phyloP scores from a whole-genome alignment of 1,140 invertebrate species.

The Hyphantria cunea region DNA sequence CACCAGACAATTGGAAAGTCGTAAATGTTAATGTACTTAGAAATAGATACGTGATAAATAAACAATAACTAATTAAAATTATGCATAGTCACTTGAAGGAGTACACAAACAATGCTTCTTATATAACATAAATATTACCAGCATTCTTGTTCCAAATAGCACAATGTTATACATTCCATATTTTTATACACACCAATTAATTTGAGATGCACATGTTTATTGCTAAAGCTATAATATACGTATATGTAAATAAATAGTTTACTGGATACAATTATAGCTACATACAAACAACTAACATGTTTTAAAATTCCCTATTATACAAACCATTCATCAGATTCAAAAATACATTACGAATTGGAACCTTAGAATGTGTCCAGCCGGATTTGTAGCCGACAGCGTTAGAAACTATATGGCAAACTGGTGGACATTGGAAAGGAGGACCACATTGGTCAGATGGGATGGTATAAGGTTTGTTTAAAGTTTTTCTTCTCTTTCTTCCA shows the following conservation, averaged over 20 bases:
- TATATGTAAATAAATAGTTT: conserved; percentile 3
- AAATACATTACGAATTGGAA: too few relatives aligned
- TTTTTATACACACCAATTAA: conserved; percentile 52
- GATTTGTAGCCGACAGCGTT: too few relatives aligned
- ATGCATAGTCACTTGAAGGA: conserved; percentile 63
- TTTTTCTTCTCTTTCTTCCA: too few relatives aligned
- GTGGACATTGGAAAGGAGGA: too few relatives aligned
- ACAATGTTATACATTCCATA: conserved; percentile 46
- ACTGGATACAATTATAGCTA: conserved; percentile 1
- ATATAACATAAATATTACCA: conserved; percentile 54
- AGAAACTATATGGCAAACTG: too few relatives aligned
- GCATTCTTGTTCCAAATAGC: conserved; percentile 46
- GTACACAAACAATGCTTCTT: conserved; percentile 50
- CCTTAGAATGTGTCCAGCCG: too few relatives aligned
- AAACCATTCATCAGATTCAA: too few relatives aligned
- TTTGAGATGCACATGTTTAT: conserved; percentile 1
- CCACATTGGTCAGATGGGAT: too few relatives aligned
- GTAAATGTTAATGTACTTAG: conserved; percentile 41
- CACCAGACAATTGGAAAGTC: conserved; percentile 47
- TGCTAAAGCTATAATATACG: conserved; percentile 6
- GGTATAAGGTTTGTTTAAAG: too few relatives aligned
- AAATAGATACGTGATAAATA: conserved; percentile 64
- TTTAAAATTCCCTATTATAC: too few relatives aligned
- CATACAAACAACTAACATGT: conserved; percentile 6
- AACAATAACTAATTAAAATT: conserved; percentile 54